A percentile compares a stretch with the other conserved stretches of the same genome.
Conservation (phyloP, 2,113 vertebrate species). For the Phaethon lepturus region DNA sequence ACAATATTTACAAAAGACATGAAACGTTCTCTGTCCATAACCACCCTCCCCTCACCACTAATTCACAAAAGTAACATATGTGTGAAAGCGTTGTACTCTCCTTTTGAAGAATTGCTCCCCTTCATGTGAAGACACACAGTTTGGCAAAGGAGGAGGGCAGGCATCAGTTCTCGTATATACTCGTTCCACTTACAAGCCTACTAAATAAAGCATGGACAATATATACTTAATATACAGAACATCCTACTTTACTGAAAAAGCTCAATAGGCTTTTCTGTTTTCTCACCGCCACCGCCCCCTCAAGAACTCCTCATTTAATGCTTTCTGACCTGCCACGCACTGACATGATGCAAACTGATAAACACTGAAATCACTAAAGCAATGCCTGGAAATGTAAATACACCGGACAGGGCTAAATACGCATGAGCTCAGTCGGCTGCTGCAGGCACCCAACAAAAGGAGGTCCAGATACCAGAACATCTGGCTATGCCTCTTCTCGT, state of each 20-base stretch:
- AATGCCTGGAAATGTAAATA: not conserved
- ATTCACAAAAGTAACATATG: not conserved
- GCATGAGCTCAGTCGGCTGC: fast-evolving
- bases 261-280: not conserved
- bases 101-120: not conserved
- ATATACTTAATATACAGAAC: not conserved
- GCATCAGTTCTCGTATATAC: not conserved
- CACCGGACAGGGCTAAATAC: fast-evolving
- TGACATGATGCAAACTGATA: fast-evolving
- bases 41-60: not conserved
- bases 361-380: not conserved
- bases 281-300: fast-evolving
- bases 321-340: not conserved
- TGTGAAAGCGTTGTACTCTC: not conserved
- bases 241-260: not conserved
- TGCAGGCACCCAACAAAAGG: not conserved
- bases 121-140: not conserved
- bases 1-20: not conserved
- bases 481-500: not conserved
- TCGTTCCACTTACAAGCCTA: not conserved
- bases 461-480: not conserved
- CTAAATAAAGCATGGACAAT: not conserved
- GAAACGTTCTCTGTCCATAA: not conserved
- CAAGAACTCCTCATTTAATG: not conserved
- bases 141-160: not conserved